Evolutionary conservation across 1,140 invertebrate genomes (phyloP), one percentile per base, ranked within the genome.

Genomic region (Tetraneura akinire): DNA sequence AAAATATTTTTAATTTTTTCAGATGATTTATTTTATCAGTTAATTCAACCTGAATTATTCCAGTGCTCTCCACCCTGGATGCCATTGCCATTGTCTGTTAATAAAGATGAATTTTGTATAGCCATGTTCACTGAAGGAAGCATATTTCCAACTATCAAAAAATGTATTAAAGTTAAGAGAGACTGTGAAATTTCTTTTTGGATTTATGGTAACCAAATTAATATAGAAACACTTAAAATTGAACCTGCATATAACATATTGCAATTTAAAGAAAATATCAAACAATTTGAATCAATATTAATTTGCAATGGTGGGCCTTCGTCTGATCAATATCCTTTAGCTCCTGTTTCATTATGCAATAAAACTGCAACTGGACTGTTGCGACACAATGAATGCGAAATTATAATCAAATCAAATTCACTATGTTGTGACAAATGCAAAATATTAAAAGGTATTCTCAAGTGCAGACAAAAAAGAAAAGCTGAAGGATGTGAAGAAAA

Each of bases 211-310:
- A 23, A 60, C 9, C n/a, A 60, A 29, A 23, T 60, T 9, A 14
- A 26, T 4, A 23, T 14, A 13, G 26, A 60, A 1, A 9, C 23
- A 51, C 49, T 60, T 60, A 23, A 14, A 8, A 60, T 60, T 60
- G 16, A 1, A 60, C 57, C 26, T 60, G 21, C 1, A 11, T 13
- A 23, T 13, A 60, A 23, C 26, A 9, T 60, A 11, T 13, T 9
- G 16, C 57, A 60, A 14, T 60, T 60, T 14, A 60, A 60, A 23
- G 57, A 60, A 11, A 60, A 60, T 60, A 60, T 60, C 26, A 60
- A 23, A 60, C n/a, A 23, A 4, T 60, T 60, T 60, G 21, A 60
- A 29, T 26, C 14, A 26, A 60, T 60, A 26, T 60, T 60, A 26
- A 14, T 60, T 26, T 60, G 57, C 16, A 8, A 60, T 10, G 57